Percentiles rank a stretch among this genome's conserved stretches.
phyloP scores from a whole-genome alignment of 2,888 invertebrate genomes.

The Fabriciana adippe region DNA sequence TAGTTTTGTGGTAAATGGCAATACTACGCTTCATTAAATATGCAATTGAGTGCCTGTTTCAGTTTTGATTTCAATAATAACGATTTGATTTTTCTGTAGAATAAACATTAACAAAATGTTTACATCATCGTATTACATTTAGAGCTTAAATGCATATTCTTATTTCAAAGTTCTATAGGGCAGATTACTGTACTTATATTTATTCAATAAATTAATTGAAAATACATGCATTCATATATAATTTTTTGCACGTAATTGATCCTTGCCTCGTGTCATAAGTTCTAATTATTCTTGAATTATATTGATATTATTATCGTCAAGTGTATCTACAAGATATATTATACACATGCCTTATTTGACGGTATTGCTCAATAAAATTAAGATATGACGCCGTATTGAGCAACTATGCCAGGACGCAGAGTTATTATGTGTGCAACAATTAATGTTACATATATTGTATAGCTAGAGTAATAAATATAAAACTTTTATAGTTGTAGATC shows the following conservation, averaged over 20 bases:
- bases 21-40: slow-evolving; percentile 25
- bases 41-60: slow-evolving; percentile 14
- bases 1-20: slow-evolving; percentile 7
- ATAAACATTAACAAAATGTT: slow-evolving; percentile 10
- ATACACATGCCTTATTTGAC: slow-evolving; percentile 25
- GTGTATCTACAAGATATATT: slow-evolving; percentile 15
- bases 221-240: background rate
- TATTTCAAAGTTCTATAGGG: too few relatives aligned
- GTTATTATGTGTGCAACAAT: slow-evolving; percentile 14
- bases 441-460: slow-evolving; percentile 1
- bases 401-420: slow-evolving; percentile 3
- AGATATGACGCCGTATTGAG: slow-evolving; percentile 20
- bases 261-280: slow-evolving; percentile 17
- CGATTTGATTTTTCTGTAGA: background rate
- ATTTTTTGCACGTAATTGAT: slow-evolving; percentile 5
- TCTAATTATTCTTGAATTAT: slow-evolving; percentile 26
- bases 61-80: slow-evolving; percentile 13
- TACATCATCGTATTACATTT: background rate
- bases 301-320: slow-evolving; percentile 21
- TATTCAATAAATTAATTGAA: too few relatives aligned
- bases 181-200: too few relatives aligned
- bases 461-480: background rate
- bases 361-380: slow-evolving; percentile 28
- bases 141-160: too few relatives aligned
- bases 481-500: background rate